phyloP scores from a whole-genome alignment of 2,888 invertebrate genomes.

The Hybos culiciformis region DNA sequence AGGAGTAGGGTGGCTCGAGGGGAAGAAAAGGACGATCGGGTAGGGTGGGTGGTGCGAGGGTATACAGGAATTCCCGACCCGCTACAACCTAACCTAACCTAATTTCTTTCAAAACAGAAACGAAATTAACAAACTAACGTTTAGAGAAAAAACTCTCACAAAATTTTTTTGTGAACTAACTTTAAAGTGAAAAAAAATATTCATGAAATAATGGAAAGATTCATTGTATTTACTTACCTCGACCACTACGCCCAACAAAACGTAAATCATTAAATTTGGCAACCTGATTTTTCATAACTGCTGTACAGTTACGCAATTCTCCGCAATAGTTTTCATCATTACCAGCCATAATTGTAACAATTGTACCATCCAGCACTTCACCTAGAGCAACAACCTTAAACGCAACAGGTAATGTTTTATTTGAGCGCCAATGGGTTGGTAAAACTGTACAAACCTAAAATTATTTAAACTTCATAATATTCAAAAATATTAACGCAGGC shows the following conservation, averaged over 20 bases:
- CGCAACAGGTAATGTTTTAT: constrained; percentile 90
- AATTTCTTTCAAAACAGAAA: no score
- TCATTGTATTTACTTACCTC: constrained; percentile 81
- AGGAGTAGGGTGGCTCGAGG: no score
- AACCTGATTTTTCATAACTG: constrained; percentile 93
- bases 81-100: no score
- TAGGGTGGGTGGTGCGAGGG: no score
- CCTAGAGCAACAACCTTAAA: constrained; percentile 90
- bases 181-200: no score
- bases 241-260: constrained; percentile 91
- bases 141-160: no score
- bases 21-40: no score
- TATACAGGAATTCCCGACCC: no score
- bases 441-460: constrained; percentile 65
- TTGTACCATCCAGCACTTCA: constrained; percentile 85
- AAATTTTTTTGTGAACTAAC: no score
- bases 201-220: no score
- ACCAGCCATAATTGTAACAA: constrained; percentile 85
- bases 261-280: constrained; percentile 95
- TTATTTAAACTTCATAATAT: neutral
- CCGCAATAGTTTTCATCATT: constrained; percentile 96
- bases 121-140: no score
- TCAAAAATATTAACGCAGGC: neutral
- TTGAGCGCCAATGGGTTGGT: constrained; percentile 92
- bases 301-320: constrained; percentile 82